Percentiles rank a stretch among this genome's conserved stretches.
These are phyloP conservation scores for Malurus elegans DNA, from an alignment of 2,113 vertebrate genomes.

Conservation along the genomic window DNA sequence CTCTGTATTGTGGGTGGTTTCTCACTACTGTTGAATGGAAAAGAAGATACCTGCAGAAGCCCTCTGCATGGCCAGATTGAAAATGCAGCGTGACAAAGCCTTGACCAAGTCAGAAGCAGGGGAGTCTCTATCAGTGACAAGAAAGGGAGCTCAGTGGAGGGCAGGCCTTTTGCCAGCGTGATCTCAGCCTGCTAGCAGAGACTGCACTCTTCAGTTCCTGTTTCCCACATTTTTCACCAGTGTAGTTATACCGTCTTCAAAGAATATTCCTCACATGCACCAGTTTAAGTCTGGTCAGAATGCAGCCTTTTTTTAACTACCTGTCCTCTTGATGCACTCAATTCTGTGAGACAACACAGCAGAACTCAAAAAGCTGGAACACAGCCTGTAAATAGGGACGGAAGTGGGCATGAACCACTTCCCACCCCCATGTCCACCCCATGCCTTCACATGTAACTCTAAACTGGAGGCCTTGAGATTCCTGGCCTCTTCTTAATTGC, in stretches of 20 bases:
- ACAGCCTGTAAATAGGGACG: neutral
- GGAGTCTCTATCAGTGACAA: neutral
- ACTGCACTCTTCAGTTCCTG: neutral
- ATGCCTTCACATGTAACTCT: neutral
- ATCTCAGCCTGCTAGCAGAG: neutral
- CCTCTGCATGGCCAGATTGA: neutral
- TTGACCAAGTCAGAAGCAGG: neutral
- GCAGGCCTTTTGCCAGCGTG: neutral
- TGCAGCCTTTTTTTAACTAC: neutral
- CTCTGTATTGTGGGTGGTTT: neutral
- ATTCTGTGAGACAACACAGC: neutral
- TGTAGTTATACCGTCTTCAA: neutral
- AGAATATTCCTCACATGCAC: neutral
- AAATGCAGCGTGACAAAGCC: neutral
- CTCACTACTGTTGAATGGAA: neutral
- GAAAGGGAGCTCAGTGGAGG: neutral
- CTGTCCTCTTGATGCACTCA: neutral
- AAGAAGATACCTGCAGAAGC: neutral
- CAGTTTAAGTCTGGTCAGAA: neutral
- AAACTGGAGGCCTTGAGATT: neutral
- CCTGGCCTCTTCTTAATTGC: neutral
- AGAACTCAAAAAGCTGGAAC: neutral
- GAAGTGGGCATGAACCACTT: neutral
- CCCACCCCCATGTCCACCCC: neutral
- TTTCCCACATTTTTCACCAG: neutral